These are phyloP conservation scores for Orchestes rusci DNA, from an alignment of 2,888 invertebrate genomes.

Conservation along the genomic window DNA sequence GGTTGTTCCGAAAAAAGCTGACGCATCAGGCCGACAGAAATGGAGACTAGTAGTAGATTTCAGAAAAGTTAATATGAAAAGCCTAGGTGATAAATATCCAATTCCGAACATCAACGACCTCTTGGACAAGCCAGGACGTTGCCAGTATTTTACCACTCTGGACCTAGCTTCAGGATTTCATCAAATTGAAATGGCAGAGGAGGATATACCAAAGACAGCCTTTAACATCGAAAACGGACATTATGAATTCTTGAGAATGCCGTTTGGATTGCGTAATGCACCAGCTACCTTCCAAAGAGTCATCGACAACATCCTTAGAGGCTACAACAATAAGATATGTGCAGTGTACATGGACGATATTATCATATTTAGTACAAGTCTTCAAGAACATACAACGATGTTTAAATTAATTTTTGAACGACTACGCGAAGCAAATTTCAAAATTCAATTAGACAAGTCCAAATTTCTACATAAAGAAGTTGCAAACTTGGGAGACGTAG, in stretches of 20 bases:
- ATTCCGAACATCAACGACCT: slow-evolving; percentile 29
- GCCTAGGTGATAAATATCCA: slow-evolving; percentile 19
- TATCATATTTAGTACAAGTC: slow-evolving; percentile 24
- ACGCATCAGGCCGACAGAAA: slow-evolving; percentile 23
- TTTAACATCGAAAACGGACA: no score
- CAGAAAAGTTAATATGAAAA: no score
- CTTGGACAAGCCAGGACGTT: no score
- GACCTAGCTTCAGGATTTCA: no score
- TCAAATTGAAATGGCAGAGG: slow-evolving; percentile 30
- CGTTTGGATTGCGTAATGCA: slow-evolving; percentile 31
- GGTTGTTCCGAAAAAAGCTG: slow-evolving; percentile 21
- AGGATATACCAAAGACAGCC: slow-evolving; percentile 29
- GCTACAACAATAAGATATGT: slow-evolving; percentile 21
- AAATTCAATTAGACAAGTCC: slow-evolving; percentile 25
- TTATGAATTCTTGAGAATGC: slow-evolving; percentile 28
- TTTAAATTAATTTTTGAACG: slow-evolving; percentile 24
- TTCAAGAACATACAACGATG: slow-evolving; percentile 24
- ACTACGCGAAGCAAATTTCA: slow-evolving; percentile 23
- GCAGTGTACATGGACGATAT: slow-evolving; percentile 29
- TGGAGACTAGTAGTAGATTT: slow-evolving; percentile 22
- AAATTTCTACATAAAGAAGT: slow-evolving; percentile 23
- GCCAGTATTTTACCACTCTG: slow-evolving; percentile 29
- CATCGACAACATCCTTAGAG: slow-evolving; percentile 29
- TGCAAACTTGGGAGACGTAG: slow-evolving; percentile 13
- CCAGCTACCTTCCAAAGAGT: slow-evolving; percentile 31